Conservation (phyloP, 2,888 invertebrate species). For the Altica lythri region DNA sequence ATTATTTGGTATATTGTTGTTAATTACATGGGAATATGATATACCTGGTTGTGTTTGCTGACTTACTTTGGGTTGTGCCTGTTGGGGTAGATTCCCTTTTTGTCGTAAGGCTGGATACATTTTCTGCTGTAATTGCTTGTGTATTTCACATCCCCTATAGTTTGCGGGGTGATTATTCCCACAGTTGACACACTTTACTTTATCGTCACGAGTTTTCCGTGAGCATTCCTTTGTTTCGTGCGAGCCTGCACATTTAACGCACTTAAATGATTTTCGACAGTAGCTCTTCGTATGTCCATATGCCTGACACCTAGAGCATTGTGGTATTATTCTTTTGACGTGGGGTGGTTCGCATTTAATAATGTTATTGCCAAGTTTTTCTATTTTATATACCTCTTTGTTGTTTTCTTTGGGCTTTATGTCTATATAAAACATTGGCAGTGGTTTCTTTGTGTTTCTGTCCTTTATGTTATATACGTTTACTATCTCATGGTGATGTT, state of each 20-base stretch:
- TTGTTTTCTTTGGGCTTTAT: constrained; percentile 13
- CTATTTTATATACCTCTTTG: constrained; percentile 8
- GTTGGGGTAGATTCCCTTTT: not conserved
- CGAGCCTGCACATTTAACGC: constrained; percentile 37
- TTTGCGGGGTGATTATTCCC: constrained; percentile 37
- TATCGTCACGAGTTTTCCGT: constrained; percentile 23
- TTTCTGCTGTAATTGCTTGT: not conserved
- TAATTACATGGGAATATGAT: constrained; percentile 15
- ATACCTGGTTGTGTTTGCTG: constrained; percentile 6
- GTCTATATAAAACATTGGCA: constrained; percentile 17
- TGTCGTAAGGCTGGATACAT: constrained; percentile 1
- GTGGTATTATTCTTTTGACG: constrained; percentile 28
- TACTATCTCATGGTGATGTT: constrained; percentile 1
- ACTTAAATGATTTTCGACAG: constrained; percentile 34
- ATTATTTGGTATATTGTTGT: constrained; percentile 7
- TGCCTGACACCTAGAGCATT: constrained; percentile 37
- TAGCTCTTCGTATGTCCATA: constrained; percentile 39
- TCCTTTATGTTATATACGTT: constrained; percentile 4
- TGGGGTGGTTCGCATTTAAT: constrained; percentile 14
- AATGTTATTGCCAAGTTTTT: constrained; percentile 6
- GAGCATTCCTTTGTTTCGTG: constrained; percentile 35
- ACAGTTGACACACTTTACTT: constrained; percentile 36
- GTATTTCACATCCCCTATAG: constrained; percentile 36
- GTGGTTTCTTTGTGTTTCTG: constrained; percentile 11
- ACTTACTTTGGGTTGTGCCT: not conserved